Evolutionary conservation across 2,888 invertebrate species (phyloP), one percentile per base, ranked within the genome.

Genomic region (Crepidodera aurea): DNA sequence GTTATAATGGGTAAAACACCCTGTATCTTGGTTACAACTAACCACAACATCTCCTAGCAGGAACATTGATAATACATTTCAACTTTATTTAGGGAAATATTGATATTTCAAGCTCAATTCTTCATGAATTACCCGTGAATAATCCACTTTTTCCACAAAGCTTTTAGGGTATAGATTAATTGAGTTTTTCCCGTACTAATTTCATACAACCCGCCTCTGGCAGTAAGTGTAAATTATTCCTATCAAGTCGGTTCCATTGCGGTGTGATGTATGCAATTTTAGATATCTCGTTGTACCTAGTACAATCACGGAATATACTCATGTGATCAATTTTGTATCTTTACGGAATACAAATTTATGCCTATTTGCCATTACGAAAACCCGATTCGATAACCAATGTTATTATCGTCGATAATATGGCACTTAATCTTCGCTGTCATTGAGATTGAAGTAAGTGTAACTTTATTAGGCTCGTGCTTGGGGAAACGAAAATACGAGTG

Each of bases 141-240:
- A n/a, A n/a, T n/a, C n/a, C n/a, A n/a, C n/a, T n/a, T n/a, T n/a
- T n/a, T n/a, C n/a, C n/a, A n/a, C n/a, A n/a, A n/a, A n/a, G n/a
- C n/a, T n/a, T n/a, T n/a, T n/a, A n/a, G n/a, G n/a, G n/a, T n/a
- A n/a, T n/a, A n/a, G n/a, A n/a, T n/a, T n/a, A n/a, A n/a, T n/a
- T n/a, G n/a, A n/a, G n/a, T n/a, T n/a, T n/a, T n/a, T n/a, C n/a
- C n/a, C n/a, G n/a, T n/a, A n/a, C n/a, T n/a, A n/a, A n/a, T n/a
- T n/a, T n/a, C 22, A 22, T 4, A 22, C 22, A 22, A 6, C 8
- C 5, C 40, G 10, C 40, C 40, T 16, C 40, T 40, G 40, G 53
- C 16, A 25, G 3, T 25, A 25, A 6, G 79, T 79, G 79, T 79
- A 78, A 79, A 79, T 79, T 79, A 79, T 76, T 77, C 77, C 65